Percentiles rank a stretch among this genome's conserved stretches.
Evolutionary conservation across 1,140 invertebrate species (phyloP).

Genomic region (Drosophila santomea): DNA sequence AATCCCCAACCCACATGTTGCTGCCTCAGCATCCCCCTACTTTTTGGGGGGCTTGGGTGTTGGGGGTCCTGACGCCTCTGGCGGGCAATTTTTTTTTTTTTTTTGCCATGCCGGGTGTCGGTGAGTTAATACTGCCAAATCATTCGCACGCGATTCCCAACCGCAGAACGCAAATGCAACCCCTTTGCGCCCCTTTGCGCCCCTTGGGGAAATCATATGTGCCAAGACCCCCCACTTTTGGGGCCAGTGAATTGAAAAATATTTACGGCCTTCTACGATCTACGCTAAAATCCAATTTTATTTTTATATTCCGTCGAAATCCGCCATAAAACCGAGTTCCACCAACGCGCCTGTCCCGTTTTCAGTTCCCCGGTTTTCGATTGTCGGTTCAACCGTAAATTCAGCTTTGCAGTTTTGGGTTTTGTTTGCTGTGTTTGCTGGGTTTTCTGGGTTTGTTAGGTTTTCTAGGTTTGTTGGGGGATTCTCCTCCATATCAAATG

Average conservation of each 20-base stretch:
- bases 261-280: constrained; percentile 79
- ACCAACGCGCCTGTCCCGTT: not conserved
- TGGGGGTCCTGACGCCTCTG: constrained; percentile 13
- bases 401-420: constrained; percentile 62
- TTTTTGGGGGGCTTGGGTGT: not conserved
- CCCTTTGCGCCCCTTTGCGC: constrained; percentile 19
- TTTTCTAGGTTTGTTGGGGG: not conserved
- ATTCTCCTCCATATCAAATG: constrained; percentile 17
- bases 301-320: constrained; percentile 77
- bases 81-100: constrained; percentile 16
- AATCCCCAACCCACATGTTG: constrained; percentile 52
- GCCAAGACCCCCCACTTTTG: not conserved
- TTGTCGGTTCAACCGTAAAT: constrained; percentile 72
- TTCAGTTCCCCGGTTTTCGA: constrained; percentile 27
- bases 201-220: constrained; percentile 68
- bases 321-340: constrained; percentile 67
- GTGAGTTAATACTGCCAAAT: constrained; percentile 73
- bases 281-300: constrained; percentile 82
- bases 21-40: constrained; percentile 12
- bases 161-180: constrained; percentile 37
- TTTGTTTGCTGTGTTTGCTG: constrained; percentile 34
- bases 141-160: constrained; percentile 79
- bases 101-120: constrained; percentile 42
- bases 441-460: not conserved
- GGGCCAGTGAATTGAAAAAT: constrained; percentile 76